Conservation (phyloP, 2,888 invertebrate genomes). For the Abrostola triplasia region DNA sequence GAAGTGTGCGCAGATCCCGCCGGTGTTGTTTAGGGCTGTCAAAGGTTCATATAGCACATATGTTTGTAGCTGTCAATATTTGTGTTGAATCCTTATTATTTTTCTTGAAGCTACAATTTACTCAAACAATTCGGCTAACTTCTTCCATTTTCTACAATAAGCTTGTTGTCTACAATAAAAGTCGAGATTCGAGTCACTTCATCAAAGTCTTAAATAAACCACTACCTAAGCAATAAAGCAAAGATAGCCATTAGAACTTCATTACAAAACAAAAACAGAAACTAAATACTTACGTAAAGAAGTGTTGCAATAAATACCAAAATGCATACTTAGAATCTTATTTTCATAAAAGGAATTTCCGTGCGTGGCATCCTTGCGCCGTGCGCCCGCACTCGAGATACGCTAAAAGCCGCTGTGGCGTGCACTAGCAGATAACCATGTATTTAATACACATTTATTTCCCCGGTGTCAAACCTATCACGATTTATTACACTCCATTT, state of each 20-base stretch:
- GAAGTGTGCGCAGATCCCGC: conserved; percentile 55
- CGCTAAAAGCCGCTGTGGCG: conserved; percentile 62
- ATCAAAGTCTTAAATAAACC: too few relatives aligned
- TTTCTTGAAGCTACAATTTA: too few relatives aligned
- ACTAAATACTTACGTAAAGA: neutral
- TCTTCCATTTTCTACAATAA: too few relatives aligned
- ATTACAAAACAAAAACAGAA: too few relatives aligned
- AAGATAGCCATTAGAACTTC: too few relatives aligned
- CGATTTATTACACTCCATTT: conserved; percentile 52
- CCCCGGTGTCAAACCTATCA: conserved; percentile 57
- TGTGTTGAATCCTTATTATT: too few relatives aligned
- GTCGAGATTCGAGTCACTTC: too few relatives aligned
- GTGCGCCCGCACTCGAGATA: conserved; percentile 56
- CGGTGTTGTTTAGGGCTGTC: conserved; percentile 45
- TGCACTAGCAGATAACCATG: conserved; percentile 50
- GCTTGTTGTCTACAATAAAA: too few relatives aligned
- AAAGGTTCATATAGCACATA: neutral
- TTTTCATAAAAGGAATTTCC: conserved; percentile 10
- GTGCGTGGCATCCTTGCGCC: conserved; percentile 44
- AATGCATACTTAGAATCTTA: neutral
- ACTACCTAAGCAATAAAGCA: too few relatives aligned
- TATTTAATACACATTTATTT: conserved; percentile 60
- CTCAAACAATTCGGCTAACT: too few relatives aligned
- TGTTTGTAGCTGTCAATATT: too few relatives aligned
- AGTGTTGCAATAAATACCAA: neutral